phyloP scores from a whole-genome alignment of 2,113 vertebrate genomes.

The Tupaia tana region DNA sequence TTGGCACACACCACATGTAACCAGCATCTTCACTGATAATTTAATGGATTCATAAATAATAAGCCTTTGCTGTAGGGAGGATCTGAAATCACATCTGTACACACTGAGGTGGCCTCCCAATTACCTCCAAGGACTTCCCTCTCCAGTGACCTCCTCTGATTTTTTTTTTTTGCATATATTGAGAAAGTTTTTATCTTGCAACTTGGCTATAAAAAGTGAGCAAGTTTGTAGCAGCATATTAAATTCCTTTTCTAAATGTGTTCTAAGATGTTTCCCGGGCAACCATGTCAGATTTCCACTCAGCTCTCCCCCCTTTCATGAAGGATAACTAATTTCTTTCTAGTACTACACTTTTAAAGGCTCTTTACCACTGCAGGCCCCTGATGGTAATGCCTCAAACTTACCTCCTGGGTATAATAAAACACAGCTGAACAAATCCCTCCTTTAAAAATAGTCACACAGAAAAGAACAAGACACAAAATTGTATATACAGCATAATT shows the following conservation, averaged over 20 bases:
- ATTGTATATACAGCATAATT: slow-evolving; percentile 37
- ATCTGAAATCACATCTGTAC: not conserved
- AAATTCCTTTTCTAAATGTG: slow-evolving; percentile 43
- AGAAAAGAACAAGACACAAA: slow-evolving; percentile 31
- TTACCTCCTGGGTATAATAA: not conserved
- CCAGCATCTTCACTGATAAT: not conserved
- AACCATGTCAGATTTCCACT: slow-evolving; percentile 32
- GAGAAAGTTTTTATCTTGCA: not conserved
- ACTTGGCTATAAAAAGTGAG: slow-evolving; percentile 28
- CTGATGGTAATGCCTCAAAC: not conserved
- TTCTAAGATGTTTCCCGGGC: slow-evolving; percentile 32
- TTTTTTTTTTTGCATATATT: not conserved
- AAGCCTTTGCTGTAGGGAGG: not conserved
- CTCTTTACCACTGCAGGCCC: not conserved
- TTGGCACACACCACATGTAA: too few species aligned
- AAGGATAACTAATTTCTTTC: not conserved
- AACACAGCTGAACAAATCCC: not conserved
- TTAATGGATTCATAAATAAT: not conserved
- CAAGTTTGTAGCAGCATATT: not conserved
- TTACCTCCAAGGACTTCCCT: not conserved
- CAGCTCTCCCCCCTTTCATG: not conserved
- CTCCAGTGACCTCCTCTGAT: not conserved
- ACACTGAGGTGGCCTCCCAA: not conserved
- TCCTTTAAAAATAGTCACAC: slow-evolving; percentile 12
- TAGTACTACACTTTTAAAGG: not conserved